Percentiles rank a stretch among this genome's conserved stretches.
Evolutionary conservation across 2,888 invertebrate genomes (phyloP).

Genomic region (Stictocephala bisonia): DNA sequence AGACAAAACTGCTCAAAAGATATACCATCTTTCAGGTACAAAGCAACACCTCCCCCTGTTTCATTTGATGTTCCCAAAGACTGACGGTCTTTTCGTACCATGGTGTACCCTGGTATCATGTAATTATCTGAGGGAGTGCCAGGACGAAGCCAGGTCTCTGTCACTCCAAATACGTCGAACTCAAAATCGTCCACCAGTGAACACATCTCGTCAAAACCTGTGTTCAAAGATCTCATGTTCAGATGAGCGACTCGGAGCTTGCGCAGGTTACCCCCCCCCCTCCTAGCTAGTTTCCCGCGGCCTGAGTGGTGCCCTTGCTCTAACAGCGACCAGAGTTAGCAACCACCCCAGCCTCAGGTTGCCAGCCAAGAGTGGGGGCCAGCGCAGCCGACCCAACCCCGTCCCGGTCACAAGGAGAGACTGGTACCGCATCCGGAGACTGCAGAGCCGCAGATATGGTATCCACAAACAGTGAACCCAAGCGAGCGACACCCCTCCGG

Average conservation of each 20-base stretch:
- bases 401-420: neutral
- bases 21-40: no score
- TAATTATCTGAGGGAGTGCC: no score
- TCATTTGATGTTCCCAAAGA: no score
- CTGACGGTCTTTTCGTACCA: no score
- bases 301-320: neutral
- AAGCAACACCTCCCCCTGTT: no score
- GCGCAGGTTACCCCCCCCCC: neutral
- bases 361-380: neutral
- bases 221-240: conserved; percentile 6
- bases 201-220: conserved; percentile 16
- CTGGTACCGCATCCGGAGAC: neutral
- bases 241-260: neutral
- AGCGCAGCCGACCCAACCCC: neutral
- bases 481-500: conserved; percentile 3
- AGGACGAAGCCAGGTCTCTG: no score
- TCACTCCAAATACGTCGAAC: neutral
- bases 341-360: neutral
- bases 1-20: no score
- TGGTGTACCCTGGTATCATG: no score
- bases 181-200: conserved; percentile 3
- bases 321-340: neutral
- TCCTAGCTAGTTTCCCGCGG: conserved; percentile 16
- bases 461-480: conserved; percentile 14
- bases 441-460: neutral